Evolutionary conservation across 1,140 invertebrate genomes (phyloP).

Genomic region (Spodoptera litura): DNA sequence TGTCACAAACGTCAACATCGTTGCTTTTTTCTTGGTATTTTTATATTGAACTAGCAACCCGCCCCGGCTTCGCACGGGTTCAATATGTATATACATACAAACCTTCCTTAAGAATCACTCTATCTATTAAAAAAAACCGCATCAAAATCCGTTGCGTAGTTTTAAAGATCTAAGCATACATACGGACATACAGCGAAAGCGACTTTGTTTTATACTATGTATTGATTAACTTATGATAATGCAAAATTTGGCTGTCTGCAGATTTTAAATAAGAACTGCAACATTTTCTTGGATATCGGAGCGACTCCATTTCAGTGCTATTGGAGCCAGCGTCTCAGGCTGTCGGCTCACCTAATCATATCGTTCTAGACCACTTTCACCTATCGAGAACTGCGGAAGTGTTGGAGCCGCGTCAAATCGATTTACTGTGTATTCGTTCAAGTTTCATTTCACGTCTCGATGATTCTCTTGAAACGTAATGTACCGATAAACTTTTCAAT

Average conservation of each 20-base stretch:
- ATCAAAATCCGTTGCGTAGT: no score
- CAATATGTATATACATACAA: no score
- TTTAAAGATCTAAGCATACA: no score
- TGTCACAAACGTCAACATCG: no score
- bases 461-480: conserved; percentile 46
- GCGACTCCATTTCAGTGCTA: neutral
- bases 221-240: neutral
- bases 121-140: no score
- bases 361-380: conserved; percentile 52
- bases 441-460: conserved; percentile 56
- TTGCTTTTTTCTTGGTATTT: neutral
- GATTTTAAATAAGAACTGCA: conserved; percentile 10
- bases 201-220: no score
- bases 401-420: conserved; percentile 50
- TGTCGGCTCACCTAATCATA: conserved; percentile 42
- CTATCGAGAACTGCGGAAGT: conserved; percentile 46
- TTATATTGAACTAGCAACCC: no score
- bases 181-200: no score
- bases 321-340: neutral
- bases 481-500: conserved; percentile 37
- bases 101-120: no score
- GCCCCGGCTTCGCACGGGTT: no score
- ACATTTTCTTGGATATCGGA: conserved; percentile 2
- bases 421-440: conserved; percentile 41
- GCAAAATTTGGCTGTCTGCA: neutral